phyloP scores from a whole-genome alignment of 2,888 invertebrate species.

The Lasioglossum morio region DNA sequence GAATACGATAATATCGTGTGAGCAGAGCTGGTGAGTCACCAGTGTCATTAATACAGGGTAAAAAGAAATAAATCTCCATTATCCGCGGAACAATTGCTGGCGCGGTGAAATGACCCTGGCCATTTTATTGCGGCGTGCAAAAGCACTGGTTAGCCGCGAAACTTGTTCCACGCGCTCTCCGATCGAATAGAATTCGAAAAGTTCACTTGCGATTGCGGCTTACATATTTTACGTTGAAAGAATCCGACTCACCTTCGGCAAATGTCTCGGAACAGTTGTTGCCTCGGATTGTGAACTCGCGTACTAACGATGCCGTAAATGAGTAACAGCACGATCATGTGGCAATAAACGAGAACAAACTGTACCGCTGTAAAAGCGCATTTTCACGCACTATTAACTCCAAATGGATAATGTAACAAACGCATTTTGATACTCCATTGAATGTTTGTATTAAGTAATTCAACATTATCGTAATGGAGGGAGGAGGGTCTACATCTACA shows the following conservation, averaged over 20 bases:
- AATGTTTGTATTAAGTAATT: background rate
- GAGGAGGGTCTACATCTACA: background rate
- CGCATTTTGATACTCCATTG: background rate
- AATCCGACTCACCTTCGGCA: slow-evolving; percentile 13
- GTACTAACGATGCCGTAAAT: slow-evolving; percentile 22
- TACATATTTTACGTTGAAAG: background rate
- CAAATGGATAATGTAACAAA: background rate
- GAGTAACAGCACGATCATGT: slow-evolving; percentile 38
- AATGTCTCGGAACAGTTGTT: background rate
- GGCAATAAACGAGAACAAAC: slow-evolving; percentile 45
- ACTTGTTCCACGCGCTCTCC: background rate
- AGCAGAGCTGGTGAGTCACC: background rate
- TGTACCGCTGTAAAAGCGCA: slow-evolving; percentile 37
- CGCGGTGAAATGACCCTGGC: background rate
- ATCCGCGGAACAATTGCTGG: background rate
- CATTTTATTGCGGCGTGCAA: background rate
- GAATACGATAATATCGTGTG: background rate
- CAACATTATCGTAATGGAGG: background rate
- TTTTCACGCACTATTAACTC: slow-evolving; percentile 52
- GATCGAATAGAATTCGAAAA: background rate
- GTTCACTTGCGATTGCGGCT: background rate
- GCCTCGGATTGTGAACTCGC: slow-evolving; percentile 33
- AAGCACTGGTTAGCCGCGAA: background rate
- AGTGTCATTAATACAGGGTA: background rate
- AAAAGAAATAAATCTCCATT: background rate